Percentiles rank a stretch among this genome's conserved stretches.
These are phyloP conservation scores for Rutpela maculata DNA, from an alignment of 2,888 invertebrate genomes.

Conservation along the genomic window DNA sequence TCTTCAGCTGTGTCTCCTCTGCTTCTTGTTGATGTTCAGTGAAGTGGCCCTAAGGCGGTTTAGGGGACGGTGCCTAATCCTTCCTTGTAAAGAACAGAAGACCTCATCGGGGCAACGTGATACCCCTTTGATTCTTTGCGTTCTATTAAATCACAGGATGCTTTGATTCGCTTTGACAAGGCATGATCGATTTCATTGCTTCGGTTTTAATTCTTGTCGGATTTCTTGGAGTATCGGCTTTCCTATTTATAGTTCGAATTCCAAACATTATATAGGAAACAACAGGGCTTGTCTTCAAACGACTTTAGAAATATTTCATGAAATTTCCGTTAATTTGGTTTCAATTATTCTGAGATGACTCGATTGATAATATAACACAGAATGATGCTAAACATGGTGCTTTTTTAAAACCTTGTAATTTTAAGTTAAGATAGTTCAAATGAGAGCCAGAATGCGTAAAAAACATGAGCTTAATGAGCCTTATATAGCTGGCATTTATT, in stretches of 20 bases:
- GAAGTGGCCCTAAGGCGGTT: constrained; percentile 43
- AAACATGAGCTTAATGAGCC: too few species aligned
- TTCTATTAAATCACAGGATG: constrained; percentile 32
- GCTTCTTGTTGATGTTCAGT: constrained; percentile 37
- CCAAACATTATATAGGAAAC: not conserved
- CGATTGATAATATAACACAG: too few species aligned
- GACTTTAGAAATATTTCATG: not conserved
- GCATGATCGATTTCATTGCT: constrained; percentile 36
- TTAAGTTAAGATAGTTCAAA: too few species aligned
- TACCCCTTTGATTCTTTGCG: constrained; percentile 45
- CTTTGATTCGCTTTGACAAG: constrained; percentile 32
- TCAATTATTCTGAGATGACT: too few species aligned
- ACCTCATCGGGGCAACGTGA: constrained; percentile 37
- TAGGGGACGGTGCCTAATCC: constrained; percentile 37
- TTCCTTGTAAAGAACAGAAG: constrained; percentile 32
- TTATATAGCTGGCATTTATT: too few species aligned
- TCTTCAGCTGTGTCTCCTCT: constrained; percentile 12
- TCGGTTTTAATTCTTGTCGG: constrained; percentile 24
- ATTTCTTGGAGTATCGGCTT: constrained; percentile 12
- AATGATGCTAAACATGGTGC: too few species aligned
- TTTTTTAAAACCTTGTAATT: too few species aligned
- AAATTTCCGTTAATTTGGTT: too few species aligned
- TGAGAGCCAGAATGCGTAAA: too few species aligned
- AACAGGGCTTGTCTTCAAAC: not conserved
- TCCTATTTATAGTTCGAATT: not conserved